phyloP scores from a whole-genome alignment of 2,888 invertebrate genomes.

The Zhuqinia jingwanae region DNA sequence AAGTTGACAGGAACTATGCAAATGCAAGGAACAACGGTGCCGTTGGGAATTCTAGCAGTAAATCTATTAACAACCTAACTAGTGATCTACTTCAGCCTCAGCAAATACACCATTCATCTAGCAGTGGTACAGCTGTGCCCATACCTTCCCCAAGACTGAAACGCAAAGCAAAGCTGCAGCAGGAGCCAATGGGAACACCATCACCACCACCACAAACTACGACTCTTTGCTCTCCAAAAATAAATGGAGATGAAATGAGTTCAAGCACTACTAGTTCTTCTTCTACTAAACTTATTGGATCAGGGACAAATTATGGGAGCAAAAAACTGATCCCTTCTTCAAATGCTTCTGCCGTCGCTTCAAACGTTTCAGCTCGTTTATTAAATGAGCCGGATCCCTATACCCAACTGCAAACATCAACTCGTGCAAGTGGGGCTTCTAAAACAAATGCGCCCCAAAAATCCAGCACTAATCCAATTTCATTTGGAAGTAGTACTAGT shows the following conservation, averaged over 20 bases:
- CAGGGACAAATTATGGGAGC: constrained; percentile 73
- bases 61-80: constrained; percentile 51
- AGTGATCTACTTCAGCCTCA: constrained; percentile 63
- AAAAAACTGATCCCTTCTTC: constrained; percentile 47
- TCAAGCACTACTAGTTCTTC: constrained; percentile 66
- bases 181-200: constrained; percentile 23
- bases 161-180: constrained; percentile 71
- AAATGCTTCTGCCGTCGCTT: neutral
- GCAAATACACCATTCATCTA: constrained; percentile 65
- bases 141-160: constrained; percentile 76
- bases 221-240: constrained; percentile 76
- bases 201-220: constrained; percentile 4
- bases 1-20: constrained; percentile 71
- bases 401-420: constrained; percentile 40
- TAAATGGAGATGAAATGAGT: constrained; percentile 77
- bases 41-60: constrained; percentile 42
- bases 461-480: constrained; percentile 70
- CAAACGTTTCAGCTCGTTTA: constrained; percentile 31
- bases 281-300: constrained; percentile 67
- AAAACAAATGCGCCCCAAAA: constrained; percentile 62
- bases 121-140: constrained; percentile 56
- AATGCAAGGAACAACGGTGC: constrained; percentile 47
- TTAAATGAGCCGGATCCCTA: constrained; percentile 69
- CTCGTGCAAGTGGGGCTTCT: neutral
- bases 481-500: constrained; percentile 55